Percentiles rank a stretch among this genome's conserved stretches.
These are phyloP conservation scores for Pherbina coryleti DNA, from an alignment of 2,888 invertebrate species.

Conservation along the genomic window DNA sequence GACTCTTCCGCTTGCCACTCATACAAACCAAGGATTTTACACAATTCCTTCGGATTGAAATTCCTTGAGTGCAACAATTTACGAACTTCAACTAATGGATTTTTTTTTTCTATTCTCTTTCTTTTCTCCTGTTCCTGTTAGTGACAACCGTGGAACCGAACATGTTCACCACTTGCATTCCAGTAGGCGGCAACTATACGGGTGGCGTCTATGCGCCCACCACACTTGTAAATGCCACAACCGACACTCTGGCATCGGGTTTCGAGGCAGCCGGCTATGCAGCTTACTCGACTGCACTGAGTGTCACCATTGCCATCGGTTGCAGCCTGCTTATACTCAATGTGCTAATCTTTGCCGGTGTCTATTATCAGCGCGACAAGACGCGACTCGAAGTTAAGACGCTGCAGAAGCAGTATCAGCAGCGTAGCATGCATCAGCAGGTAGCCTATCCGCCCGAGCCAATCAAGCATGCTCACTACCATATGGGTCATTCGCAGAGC, in stretches of 20 bases:
- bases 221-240: constrained; percentile 75
- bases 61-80: not conserved
- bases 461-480: constrained; percentile 85
- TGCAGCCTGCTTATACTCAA: constrained; percentile 92
- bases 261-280: constrained; percentile 90
- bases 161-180: constrained; percentile 72
- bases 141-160: constrained; percentile 69
- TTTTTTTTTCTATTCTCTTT: constrained; percentile 13
- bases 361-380: constrained; percentile 92
- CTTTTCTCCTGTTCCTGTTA: constrained; percentile 47
- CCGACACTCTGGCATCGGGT: constrained; percentile 80
- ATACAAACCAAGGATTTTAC: not conserved
- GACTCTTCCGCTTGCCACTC: too few species aligned
- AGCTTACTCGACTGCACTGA: constrained; percentile 90
- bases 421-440: constrained; percentile 76
- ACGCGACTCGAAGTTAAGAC: constrained; percentile 75
- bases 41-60: not conserved
- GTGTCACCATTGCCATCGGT: constrained; percentile 94
- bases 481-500: constrained; percentile 81
- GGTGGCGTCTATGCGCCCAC: constrained; percentile 71
- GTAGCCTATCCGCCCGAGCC: constrained; percentile 77
- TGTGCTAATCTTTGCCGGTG: constrained; percentile 93
- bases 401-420: constrained; percentile 78
- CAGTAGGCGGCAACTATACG: constrained; percentile 69
- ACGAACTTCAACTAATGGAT: constrained; percentile 5